Conservation (phyloP, 2,113 vertebrate species). For the Albula goreensis region DNA sequence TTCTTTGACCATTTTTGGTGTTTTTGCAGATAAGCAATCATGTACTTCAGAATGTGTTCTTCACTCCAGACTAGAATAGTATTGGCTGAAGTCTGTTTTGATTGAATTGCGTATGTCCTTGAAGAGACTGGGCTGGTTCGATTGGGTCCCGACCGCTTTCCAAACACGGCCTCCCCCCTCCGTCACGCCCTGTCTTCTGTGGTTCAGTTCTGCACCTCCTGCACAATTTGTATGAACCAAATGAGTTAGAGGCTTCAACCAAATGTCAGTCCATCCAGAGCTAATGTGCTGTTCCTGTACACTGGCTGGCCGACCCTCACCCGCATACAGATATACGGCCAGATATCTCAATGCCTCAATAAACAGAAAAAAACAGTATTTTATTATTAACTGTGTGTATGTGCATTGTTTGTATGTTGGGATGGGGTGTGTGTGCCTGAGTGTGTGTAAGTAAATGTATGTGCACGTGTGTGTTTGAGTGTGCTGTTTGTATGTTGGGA, state of each 20-base stretch:
- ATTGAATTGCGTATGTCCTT: too few relatives aligned
- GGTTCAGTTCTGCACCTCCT: slow-evolving; percentile 21
- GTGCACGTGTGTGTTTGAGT: too few relatives aligned
- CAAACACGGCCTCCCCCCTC: background rate
- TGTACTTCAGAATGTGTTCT: too few relatives aligned
- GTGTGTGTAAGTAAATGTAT: too few relatives aligned
- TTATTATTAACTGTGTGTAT: slow-evolving; percentile 40
- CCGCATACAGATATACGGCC: slow-evolving; percentile 12
- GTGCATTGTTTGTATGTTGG: slow-evolving; percentile 17
- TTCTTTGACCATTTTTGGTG: too few relatives aligned
- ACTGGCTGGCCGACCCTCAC: slow-evolving; percentile 37
- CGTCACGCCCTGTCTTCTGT: slow-evolving; percentile 5
- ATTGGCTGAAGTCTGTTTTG: too few relatives aligned
- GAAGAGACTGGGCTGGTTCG: background rate
- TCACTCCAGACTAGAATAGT: too few relatives aligned
- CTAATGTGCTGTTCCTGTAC: slow-evolving; percentile 27
- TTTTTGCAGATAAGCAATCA: too few relatives aligned
- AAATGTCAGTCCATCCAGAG: slow-evolving; percentile 32
- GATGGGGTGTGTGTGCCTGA: too few relatives aligned
- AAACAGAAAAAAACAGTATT: slow-evolving; percentile 47
- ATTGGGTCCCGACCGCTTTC: background rate
- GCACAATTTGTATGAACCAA: slow-evolving; percentile 39
- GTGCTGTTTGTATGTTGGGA: too few relatives aligned
- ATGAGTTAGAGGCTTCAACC: slow-evolving; percentile 44
- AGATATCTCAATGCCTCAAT: background rate